Evolutionary conservation across 2,888 invertebrate genomes (phyloP), one percentile per base, ranked within the genome.

Genomic region (Deladenus siricidicola): DNA sequence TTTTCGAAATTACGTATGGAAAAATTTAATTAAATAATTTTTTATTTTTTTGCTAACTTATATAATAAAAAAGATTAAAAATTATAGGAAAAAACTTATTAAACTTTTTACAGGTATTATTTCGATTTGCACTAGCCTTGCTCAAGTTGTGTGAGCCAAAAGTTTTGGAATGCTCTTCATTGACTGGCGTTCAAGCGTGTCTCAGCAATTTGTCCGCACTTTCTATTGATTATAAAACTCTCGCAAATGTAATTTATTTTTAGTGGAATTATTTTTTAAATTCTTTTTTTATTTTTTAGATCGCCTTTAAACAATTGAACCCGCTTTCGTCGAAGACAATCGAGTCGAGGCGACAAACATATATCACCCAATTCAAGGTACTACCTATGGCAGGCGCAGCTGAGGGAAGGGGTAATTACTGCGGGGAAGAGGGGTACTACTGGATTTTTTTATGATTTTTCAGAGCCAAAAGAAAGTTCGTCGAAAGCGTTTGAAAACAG

Each of bases 81-180:
- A n/a, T n/a, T n/a, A n/a, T 4, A 23, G 3, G 6, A 2, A n/a
- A 3, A 21, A 26, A 24, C 24, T 2, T 43, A 21, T 30, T 34
- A 29, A 53, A 28, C 8, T 51, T 21, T 14, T 49, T 64, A 17
- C 66, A 83, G 78, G 82, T 84, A 39, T 72, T 84, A 58, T 84
- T 84, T 74, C 81, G 84, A 3, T 83, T 83, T 72, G 80, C 84
- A 2, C 73, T 84, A 55, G 83, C 83, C 34, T 79, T 84, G 44
- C 73, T 84, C 54, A 81, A 82, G 72, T 74, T 82, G 62, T 80
- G 82, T 63, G 83, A 84, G 74, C 73, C 80, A 23, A 79, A 80
- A 34, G 74, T 84, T 21, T 73, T 84, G 57, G 73, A 79, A 64
- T 80, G 82, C 68, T 79, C 42, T 10, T 62, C 64, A 23, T 51